Percentiles rank a stretch among this genome's conserved stretches.
phyloP scores from a whole-genome alignment of 2,797 vertebrate genomes.

The Trematomus bernacchii region DNA sequence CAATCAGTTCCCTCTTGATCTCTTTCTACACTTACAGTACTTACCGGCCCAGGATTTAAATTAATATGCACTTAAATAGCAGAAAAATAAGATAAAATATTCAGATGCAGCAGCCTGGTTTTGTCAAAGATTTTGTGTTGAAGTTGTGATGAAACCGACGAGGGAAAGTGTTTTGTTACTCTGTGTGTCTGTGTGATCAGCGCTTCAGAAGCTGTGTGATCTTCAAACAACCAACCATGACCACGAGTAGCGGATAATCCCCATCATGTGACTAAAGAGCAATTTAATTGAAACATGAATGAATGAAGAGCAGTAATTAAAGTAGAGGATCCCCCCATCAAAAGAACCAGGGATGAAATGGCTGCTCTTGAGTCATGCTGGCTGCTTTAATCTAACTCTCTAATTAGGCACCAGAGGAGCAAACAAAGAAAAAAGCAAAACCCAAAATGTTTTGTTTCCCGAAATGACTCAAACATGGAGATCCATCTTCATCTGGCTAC shows the following conservation, averaged over 20 bases:
- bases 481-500: constrained; percentile 68
- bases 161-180: constrained; percentile 50
- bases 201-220: constrained; percentile 63
- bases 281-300: constrained; percentile 68
- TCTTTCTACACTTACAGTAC: background rate
- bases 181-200: constrained; percentile 60
- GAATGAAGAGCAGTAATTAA: constrained; percentile 73
- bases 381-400: constrained; percentile 70
- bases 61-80: constrained; percentile 30
- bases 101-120: background rate
- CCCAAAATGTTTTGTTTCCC: constrained; percentile 63
- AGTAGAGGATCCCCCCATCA: constrained; percentile 67
- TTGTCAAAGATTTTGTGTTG: constrained; percentile 31
- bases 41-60: constrained; percentile 8
- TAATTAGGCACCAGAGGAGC: constrained; percentile 71
- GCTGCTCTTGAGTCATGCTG: constrained; percentile 69
- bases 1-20: background rate
- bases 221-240: constrained; percentile 69
- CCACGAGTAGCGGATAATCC: constrained; percentile 69
- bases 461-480: constrained; percentile 49
- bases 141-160: constrained; percentile 35
- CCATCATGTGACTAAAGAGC: constrained; percentile 72
- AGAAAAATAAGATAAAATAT: background rate
- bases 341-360: constrained; percentile 67
- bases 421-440: constrained; percentile 39